Evolutionary conservation across 30 jellyfish, hydroid and myxozoan genomes (phyloP), one percentile per base, ranked within the genome.

Genomic region (Cassiopea andromeda): DNA sequence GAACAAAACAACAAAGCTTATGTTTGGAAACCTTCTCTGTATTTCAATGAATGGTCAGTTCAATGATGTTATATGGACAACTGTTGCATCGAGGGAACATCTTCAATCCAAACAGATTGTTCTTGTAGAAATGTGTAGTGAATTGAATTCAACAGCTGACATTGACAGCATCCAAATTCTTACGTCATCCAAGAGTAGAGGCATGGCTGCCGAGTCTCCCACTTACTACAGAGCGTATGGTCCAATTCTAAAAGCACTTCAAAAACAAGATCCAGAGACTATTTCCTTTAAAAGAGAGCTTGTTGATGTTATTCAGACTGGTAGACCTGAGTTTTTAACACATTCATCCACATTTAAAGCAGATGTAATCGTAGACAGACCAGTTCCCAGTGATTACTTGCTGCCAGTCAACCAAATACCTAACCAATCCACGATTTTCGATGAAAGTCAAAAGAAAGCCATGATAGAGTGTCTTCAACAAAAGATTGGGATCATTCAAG

Each of bases 181-280:
- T 7, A n/a, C 60, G 19, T 13, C 73, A 7, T 80, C 50, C 43
- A 73, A 27, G 58, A 88, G 96, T 14, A 60, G 70, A 43, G 89
- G 83, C 7, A 67, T 85, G 66, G 90, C 85, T 89, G 97, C 76
- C 17, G 97, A 92, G 72, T 92, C 97, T 1, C 97, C 97, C 7
- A 92, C 95, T 12, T 85, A 85, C 57, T 92, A 77, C 70, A 69
- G 90, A 49, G 85, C 97, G 6, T 76, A 66, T 73, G 95, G 79
- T 12, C 97, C 97, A 18, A 87, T 92, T 15, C 70, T 92, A 14
- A 79, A 79, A 48, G 77, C 97, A 5, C 80, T 92, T 64, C 94
- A 92, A 47, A 71, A 50, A 43, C 70, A 75, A 73, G 84, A 54
- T 45, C 73, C 87, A 5, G 92, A 80, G 6, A 58, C 77, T 3